These are phyloP conservation scores for Phataginus tricuspis DNA, from an alignment of 2,797 vertebrate genomes.

Conservation along the genomic window DNA sequence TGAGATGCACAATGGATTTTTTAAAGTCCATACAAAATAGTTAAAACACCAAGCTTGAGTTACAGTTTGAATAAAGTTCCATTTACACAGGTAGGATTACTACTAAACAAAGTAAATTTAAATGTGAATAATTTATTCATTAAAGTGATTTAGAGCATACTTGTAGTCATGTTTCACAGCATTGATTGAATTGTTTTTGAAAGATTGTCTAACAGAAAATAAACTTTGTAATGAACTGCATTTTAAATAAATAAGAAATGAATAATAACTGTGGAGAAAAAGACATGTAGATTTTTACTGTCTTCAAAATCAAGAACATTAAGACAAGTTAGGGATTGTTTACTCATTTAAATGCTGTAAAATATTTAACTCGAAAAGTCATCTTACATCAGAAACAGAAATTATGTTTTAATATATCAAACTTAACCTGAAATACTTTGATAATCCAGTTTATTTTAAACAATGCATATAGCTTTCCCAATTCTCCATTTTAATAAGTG, in stretches of 20 bases:
- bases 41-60: constrained; percentile 29
- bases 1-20: constrained; percentile 42
- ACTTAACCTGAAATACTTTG: neutral
- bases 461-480: neutral
- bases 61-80: constrained; percentile 1
- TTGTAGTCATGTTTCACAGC: neutral
- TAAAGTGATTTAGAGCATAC: neutral
- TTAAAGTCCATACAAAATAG: constrained; percentile 57
- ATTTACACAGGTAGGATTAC: neutral
- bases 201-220: constrained; percentile 1
- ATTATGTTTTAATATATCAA: neutral
- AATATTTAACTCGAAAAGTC: neutral
- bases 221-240: neutral
- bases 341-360: constrained; percentile 22
- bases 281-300: neutral
- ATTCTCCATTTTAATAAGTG: neutral
- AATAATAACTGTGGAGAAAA: neutral
- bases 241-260: constrained; percentile 34
- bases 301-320: neutral
- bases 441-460: neutral
- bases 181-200: neutral
- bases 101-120: constrained; percentile 64
- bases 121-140: constrained; percentile 42
- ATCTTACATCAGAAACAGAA: neutral
- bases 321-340: neutral